Evolutionary conservation across 2,888 invertebrate genomes (phyloP).

Genomic region (Polyploca ridens): DNA sequence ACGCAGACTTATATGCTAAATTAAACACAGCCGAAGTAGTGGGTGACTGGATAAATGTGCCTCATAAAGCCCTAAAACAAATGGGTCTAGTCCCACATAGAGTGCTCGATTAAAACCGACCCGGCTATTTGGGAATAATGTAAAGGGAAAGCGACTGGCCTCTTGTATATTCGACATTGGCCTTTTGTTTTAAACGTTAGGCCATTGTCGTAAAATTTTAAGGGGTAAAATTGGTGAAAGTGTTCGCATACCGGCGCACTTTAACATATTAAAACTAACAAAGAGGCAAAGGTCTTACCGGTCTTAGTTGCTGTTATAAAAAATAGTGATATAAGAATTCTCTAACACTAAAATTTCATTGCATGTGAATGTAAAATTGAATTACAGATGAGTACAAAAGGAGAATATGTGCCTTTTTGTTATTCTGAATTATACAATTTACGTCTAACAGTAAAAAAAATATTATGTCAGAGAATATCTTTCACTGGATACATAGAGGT

Average conservation of each 20-base stretch:
- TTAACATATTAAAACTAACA: not conserved
- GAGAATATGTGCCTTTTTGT: not conserved
- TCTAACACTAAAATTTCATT: no score
- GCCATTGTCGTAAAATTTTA: constrained; percentile 1
- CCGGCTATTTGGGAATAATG: constrained; percentile 1
- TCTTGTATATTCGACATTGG: not conserved
- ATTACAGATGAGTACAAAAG: no score
- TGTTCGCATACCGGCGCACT: not conserved
- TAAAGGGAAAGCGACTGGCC: not conserved
- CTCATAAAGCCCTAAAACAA: not conserved
- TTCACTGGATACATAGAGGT: not conserved
- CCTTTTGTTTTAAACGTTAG: not conserved
- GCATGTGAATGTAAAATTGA: no score
- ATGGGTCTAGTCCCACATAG: not conserved
- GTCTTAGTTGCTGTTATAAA: no score
- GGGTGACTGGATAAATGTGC: not conserved
- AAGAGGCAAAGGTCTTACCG: not conserved
- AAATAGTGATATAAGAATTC: no score
- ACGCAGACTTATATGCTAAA: not conserved
- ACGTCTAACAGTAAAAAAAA: not conserved
- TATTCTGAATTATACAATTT: not conserved
- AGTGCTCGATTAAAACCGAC: constrained; percentile 2
- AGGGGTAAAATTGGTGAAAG: not conserved
- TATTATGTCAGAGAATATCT: no score
- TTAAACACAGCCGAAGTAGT: not conserved